Conservation (phyloP, 1,140 invertebrate genomes). For the Apis mellifera region Amel_HAv3.1 CM009931.2:2529001-2529500, state of each 20-base stretch:
- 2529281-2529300: constrained; percentile 96
- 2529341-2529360: constrained; percentile 97
- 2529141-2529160: constrained; percentile 7
- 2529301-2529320: constrained; percentile 97
- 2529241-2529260: background rate
- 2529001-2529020: constrained; percentile 99
- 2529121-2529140: constrained; percentile 19
- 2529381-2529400: constrained; percentile 93
- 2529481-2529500: constrained; percentile 93
- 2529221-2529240: background rate
- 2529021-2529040: constrained; percentile 99
- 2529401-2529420: constrained; percentile 95
- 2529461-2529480: constrained; percentile 97
- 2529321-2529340: constrained; percentile 99
- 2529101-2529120: background rate
- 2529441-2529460: constrained; percentile 97
- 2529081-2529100: constrained; percentile 10
- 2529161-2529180: background rate
- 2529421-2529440: constrained; percentile 99
- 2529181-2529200: background rate
- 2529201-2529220: background rate
- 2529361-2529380: constrained; percentile 98
- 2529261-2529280: constrained; percentile 87
- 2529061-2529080: constrained; percentile 88
- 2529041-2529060: constrained; percentile 99